Evolutionary conservation across 2,888 invertebrate species (phyloP), one percentile per base, ranked within the genome.

Genomic region (Miltochrista miniata): DNA sequence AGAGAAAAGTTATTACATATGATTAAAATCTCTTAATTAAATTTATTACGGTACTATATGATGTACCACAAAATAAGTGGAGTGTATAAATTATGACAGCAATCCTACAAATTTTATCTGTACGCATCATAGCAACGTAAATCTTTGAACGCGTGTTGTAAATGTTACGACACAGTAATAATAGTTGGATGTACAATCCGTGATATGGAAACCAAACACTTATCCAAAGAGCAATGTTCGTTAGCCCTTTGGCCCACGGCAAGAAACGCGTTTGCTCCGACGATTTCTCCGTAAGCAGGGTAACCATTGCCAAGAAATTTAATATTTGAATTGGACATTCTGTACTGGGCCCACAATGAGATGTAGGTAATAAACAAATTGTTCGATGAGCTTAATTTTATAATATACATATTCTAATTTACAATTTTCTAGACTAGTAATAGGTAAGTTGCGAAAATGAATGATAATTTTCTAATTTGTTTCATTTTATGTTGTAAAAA

Each of bases 201-300:
- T 48, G 14, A 44, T 9, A 33, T 31, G 2, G 41, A 30, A 39
- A 36, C n/a, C 14, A 44, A 39, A 15, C 14, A 35, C 30, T 12
- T 48, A 49, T 37, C 33, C 43, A 50, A 40, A 44, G 47, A 49
- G 42, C 39, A 53, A 45, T 53, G 57, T 61, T 59, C 61, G 44
- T 48, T 33, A 58, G 63, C 67, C 70, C 70, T 74, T 70, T 72
- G 68, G 61, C 66, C 74, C 55, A 55, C 30, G 38, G 45, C 31
- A 41, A 48, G 61, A 59, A 66, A 59, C 69, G 54, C 52, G 60
- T 60, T 64, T 60, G 62, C 8, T 63, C 54, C 54, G 36, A 60
- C 55, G 49, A 67, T 64, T 62, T 67, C 52, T 45, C 59, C 51
- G 44, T 40, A 24, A 10, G 13, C 24, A 45, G 30, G 36, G 45